Percentiles rank a stretch among this genome's conserved stretches.
Conservation (phyloP, 2,113 vertebrate genomes). For the Embiotoca jacksoni region DNA sequence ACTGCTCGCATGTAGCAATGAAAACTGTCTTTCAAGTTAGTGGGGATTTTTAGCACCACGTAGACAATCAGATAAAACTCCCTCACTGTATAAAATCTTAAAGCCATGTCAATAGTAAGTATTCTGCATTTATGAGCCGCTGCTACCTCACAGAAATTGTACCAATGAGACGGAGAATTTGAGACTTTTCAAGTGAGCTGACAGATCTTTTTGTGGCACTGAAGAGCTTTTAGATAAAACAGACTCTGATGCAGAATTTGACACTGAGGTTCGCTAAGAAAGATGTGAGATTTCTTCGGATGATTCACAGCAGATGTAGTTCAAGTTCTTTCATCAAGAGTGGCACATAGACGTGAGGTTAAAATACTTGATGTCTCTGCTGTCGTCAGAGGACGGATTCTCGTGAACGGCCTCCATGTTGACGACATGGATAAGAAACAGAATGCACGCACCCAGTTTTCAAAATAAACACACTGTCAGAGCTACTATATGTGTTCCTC, state of each 20-base stretch:
- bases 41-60: conserved; percentile 18
- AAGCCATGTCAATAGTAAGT: conserved; percentile 27
- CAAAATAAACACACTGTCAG: not conserved
- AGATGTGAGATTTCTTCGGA: conserved; percentile 15
- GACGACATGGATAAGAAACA: not conserved
- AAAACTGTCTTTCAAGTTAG: conserved; percentile 25
- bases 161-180: conserved; percentile 34
- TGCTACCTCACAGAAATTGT: conserved; percentile 44
- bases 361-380: not conserved
- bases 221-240: conserved; percentile 38
- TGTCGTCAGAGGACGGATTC: conserved; percentile 9
- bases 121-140: conserved; percentile 40
- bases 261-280: conserved; percentile 13
- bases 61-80: conserved; percentile 49
- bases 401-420: conserved; percentile 8
- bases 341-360: not conserved
- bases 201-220: conserved; percentile 43
- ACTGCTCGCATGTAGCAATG: conserved; percentile 36
- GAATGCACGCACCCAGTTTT: not conserved
- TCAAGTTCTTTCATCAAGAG: conserved; percentile 8
- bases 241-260: conserved; percentile 4
- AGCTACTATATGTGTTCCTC: conserved; percentile 18
- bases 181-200: conserved; percentile 32
- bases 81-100: conserved; percentile 38
- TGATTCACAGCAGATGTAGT: conserved; percentile 2